phyloP scores from a whole-genome alignment of 1,140 invertebrate genomes.

The Drosophila willistoni region DNA sequence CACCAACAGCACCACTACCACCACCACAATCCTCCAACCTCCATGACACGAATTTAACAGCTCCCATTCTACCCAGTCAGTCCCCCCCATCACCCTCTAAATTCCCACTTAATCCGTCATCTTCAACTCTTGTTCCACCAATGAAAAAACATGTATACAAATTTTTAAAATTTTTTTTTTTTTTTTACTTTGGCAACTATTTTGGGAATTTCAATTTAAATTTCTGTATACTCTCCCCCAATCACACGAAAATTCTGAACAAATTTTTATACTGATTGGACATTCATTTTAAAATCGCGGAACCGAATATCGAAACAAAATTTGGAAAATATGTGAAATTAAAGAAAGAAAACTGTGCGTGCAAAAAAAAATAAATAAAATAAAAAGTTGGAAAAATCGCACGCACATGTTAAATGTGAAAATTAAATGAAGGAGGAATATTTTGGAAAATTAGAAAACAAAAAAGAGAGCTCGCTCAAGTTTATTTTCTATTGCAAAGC shows the following conservation, averaged over 20 bases:
- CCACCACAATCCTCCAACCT: neutral
- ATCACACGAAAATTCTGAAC: neutral
- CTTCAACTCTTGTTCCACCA: constrained; percentile 6
- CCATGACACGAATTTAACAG: constrained; percentile 1
- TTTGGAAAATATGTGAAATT: neutral
- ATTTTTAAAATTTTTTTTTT: neutral
- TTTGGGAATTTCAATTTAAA: neutral
- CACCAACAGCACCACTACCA: neutral
- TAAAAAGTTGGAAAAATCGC: neutral
- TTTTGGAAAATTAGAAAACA: neutral
- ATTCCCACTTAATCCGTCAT: neutral
- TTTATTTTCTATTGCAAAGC: neutral
- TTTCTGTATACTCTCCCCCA: neutral
- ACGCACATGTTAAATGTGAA: neutral
- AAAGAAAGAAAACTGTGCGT: neutral
- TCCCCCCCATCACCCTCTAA: neutral
- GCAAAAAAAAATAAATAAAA: neutral
- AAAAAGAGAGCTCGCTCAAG: neutral
- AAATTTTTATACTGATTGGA: neutral
- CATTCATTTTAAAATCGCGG: neutral
- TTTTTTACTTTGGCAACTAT: neutral
- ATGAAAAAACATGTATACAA: constrained; percentile 5
- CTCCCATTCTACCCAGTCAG: neutral
- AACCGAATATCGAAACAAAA: neutral
- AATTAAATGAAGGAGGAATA: neutral